Base-by-base conservation (phyloP, 92 coral and sea anemone genomes). In the Porites evermanni region DNA sequence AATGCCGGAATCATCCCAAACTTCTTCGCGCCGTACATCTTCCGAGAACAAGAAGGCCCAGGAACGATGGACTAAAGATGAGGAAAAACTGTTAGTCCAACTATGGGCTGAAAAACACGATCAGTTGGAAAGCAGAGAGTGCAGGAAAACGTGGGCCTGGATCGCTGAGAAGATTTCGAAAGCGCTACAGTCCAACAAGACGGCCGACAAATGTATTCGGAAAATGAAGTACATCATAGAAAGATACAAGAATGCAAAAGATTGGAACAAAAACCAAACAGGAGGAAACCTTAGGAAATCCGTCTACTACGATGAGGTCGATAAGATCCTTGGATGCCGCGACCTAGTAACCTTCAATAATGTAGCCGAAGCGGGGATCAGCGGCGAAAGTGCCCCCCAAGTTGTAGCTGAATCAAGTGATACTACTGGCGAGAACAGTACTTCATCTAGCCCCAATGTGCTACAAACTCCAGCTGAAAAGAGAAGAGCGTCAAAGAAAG, bases 61-160 rank as follows among this genome's bases (percentile, higher is more conserved):
- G 68, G 80, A 88, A 9, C 51, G 70, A 66, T 88, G 88, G 88
- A 74, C 80, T 51, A 61, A 80, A 67, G 86, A 87, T 11, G 72
- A 87, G 72, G 66, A 87, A 69, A 76, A 88, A 59, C 21, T 66
- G 19, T 58, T 88, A 26, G 88, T 83, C 23, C 79, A 88, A 51
- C 67, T 88, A 51, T 88, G 91, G 91, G 83, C 87, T 1, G 87
- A 88, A 59, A 88, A 81, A 24, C 66, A 81, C 64, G 70, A 72
- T 6, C 54, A 68, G 75, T 72, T 88, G 12, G 79, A 88, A 8
- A 67, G 84, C 56, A 26, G 32, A 26, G 32, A 70, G 13, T 44
- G 16, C 11, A 26, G 51, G 51, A 70, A 70, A 70, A 26, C 51
- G 13, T 44, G 47, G 47, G 51, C 51, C 52, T 26, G 32, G 32